Conservation (phyloP, 2,113 vertebrate genomes). For the Tragelaphus scriptus region DNA sequence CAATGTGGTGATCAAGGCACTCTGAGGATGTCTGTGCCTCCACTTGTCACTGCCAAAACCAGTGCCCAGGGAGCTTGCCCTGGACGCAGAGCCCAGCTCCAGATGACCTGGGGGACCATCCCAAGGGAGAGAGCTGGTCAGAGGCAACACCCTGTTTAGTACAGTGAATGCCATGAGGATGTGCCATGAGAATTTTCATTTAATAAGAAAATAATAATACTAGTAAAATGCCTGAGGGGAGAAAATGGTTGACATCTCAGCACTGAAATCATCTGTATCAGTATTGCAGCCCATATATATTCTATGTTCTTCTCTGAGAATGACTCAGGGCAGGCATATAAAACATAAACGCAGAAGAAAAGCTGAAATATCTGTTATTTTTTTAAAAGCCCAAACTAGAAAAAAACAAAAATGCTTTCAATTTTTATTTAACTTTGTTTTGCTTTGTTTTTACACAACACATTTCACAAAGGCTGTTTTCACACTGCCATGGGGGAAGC, state of each 20-base stretch:
- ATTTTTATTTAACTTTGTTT: constrained; percentile 30
- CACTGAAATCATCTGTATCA: background rate
- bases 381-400: background rate
- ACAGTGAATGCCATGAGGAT: background rate
- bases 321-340: background rate
- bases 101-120: fast-evolving
- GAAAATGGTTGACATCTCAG: background rate
- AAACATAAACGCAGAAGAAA: background rate
- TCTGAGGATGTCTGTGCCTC: background rate
- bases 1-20: background rate
- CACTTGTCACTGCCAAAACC: background rate
- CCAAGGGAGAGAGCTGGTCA: background rate
- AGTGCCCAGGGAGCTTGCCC: background rate
- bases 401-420: background rate
- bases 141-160: no score
- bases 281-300: background rate
- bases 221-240: background rate
- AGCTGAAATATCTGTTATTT: background rate
- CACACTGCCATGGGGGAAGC: background rate
- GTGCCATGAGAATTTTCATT: background rate
- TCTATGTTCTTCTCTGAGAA: background rate
- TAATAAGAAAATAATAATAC: background rate
- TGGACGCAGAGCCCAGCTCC: fast-evolving
- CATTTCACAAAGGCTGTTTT: constrained; percentile 11
- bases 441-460: background rate